Evolutionary conservation across 2,113 vertebrate genomes (phyloP), one percentile per base, ranked within the genome.

Genomic region (Grammomys dolichurus): DNA sequence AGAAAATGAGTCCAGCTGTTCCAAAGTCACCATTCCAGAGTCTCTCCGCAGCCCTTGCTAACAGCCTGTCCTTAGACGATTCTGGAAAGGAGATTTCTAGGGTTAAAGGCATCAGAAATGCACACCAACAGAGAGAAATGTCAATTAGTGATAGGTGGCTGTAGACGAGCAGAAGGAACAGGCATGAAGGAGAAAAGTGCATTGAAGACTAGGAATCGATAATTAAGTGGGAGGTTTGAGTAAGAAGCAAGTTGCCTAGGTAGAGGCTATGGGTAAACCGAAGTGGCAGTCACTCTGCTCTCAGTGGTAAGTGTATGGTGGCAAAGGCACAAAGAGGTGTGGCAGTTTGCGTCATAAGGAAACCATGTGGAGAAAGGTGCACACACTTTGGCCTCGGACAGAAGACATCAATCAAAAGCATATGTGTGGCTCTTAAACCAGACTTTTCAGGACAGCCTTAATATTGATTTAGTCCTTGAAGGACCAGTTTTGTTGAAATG

Each of bases 1-100:
- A 73, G 31, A 87, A 80, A 80, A 78, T 28, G 36, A 67, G 26
- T 76, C 73, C 82, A 70, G 36, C 67, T 60, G 58, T 5, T 24
- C 72, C 88, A 54, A 90, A 58, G 43, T 19, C 54, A n/a, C 77
- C 85, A 51, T 48, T 89, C 86, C 63, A 80, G 63, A 93, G 92
- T 93, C 85, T 90, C 84, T 67, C 36, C 40, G 65, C 89, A 51
- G 7, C 3, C 3, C 48, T 80, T 96, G 51, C 75, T 85, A 63
- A 54, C 58, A 20, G 19, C 22, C 24, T 85, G 13, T 84, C 75
- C 46, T 94, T 93, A 58, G 90, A 91, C 82, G 60, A 87, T 20
- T 77, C 33, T 40, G 60, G 87, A 24, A 87, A 94, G 40, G 14
- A 46, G 17, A 48, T 33, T 65, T 93, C 60, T 60, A 70, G 77